phyloP scores from a whole-genome alignment of 64 coral and sea anemone genomes.

The Porites lutea region DNA sequence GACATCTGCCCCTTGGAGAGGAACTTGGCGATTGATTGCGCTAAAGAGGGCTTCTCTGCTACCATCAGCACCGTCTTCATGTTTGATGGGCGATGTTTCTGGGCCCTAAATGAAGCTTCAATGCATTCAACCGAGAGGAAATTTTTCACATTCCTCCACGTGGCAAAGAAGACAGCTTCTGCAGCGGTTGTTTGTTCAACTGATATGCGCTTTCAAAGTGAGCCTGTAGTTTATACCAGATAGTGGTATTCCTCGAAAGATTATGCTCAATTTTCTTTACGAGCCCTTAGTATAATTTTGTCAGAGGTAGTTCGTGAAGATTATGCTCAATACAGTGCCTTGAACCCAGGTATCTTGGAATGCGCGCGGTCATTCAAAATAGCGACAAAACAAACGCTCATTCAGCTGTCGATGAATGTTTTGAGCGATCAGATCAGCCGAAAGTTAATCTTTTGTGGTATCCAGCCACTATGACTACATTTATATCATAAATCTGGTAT shows the following conservation, averaged over 20 bases:
- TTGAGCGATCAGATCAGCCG: neutral
- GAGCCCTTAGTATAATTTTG: neutral
- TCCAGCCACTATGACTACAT: neutral
- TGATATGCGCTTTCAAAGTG: slow-evolving; percentile 46
- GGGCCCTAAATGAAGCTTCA: slow-evolving; percentile 34
- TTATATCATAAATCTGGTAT: neutral
- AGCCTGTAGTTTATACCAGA: slow-evolving; percentile 1
- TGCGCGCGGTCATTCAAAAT: neutral
- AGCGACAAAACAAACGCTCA: slow-evolving; percentile 1
- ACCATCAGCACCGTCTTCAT: slow-evolving; percentile 99
- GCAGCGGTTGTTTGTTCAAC: slow-evolving; percentile 44
- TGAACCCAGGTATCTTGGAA: neutral
- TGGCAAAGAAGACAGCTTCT: slow-evolving; percentile 37
- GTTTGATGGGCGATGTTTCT: slow-evolving; percentile 12
- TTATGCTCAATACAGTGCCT: neutral
- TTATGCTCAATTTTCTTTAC: neutral
- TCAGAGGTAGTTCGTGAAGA: neutral
- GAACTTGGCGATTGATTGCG: slow-evolving; percentile 92
- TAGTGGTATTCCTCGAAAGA: neutral
- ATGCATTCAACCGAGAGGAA: neutral
- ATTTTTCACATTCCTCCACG: slow-evolving; percentile 83
- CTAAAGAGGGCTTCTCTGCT: slow-evolving; percentile 97
- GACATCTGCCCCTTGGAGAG: slow-evolving; percentile 84
- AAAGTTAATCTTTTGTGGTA: too few relatives aligned
- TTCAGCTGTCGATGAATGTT: neutral